These are phyloP conservation scores for Monochamus saltuarius DNA, from an alignment of 1,140 invertebrate species.

Conservation along the genomic window DNA sequence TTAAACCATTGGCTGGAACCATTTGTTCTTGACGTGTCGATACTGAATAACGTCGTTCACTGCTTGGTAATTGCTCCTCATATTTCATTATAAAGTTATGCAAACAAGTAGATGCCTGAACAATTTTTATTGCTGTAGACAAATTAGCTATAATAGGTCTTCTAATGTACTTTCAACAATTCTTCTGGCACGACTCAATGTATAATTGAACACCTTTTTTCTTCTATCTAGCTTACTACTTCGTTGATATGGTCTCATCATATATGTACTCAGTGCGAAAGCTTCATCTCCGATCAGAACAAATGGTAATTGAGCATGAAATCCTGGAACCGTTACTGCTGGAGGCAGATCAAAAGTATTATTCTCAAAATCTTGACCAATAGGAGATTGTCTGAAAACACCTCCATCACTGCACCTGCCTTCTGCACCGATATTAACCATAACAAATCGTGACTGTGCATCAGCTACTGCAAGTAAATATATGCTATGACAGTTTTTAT, in stretches of 20 bases:
- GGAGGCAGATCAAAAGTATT: not conserved
- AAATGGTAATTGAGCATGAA: not conserved
- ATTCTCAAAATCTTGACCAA: constrained; percentile 8
- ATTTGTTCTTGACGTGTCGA: too few relatives aligned
- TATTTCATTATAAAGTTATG: too few relatives aligned
- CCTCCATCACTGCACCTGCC: constrained; percentile 48
- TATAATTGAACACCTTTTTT: constrained; percentile 16
- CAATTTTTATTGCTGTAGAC: too few relatives aligned
- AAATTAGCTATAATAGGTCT: too few relatives aligned
- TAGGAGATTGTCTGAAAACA: constrained; percentile 34
- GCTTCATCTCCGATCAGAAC: constrained; percentile 16
- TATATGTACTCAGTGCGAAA: constrained; percentile 11
- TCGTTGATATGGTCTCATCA: constrained; percentile 18
- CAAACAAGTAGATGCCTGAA: too few relatives aligned
- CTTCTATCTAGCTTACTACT: constrained; percentile 14
- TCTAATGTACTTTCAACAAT: too few relatives aligned
- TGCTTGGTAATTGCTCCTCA: too few relatives aligned
- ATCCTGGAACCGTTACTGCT: not conserved
- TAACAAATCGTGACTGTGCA: constrained; percentile 46
- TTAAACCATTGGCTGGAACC: too few relatives aligned
- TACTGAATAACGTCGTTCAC: too few relatives aligned
- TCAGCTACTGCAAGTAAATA: constrained; percentile 50
- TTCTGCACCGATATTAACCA: constrained; percentile 47
- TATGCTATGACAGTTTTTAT: constrained; percentile 48
- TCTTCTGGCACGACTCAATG: too few relatives aligned